Conservation (phyloP, 2,113 vertebrate genomes). For the Saguinus imperator region DNA sequence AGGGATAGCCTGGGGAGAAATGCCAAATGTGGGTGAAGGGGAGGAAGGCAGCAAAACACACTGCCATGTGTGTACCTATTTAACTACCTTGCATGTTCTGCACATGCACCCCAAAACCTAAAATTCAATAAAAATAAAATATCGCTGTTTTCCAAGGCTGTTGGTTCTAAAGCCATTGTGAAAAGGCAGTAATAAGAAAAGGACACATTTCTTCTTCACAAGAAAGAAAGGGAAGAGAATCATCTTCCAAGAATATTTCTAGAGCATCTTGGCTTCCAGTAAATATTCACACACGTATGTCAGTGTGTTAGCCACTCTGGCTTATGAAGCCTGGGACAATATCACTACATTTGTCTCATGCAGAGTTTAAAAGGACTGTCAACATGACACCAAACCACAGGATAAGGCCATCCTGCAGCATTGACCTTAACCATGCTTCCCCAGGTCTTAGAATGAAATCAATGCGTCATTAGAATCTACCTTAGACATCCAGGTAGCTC, state of each 20-base stretch:
- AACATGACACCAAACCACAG: background rate
- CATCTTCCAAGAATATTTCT: background rate
- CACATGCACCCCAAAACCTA: no score
- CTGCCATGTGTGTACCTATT: no score
- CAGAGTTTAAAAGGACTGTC: background rate
- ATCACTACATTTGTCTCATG: background rate
- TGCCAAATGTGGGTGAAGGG: no score
- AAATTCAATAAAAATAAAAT: background rate
- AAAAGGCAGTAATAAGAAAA: background rate
- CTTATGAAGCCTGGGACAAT: background rate
- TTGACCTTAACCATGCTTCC: background rate
- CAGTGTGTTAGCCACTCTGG: background rate
- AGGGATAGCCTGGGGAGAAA: no score
- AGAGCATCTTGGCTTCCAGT: background rate
- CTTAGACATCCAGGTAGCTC: background rate
- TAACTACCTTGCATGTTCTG: no score
- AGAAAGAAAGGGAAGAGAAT: background rate
- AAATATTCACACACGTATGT: background rate
- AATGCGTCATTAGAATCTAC: background rate
- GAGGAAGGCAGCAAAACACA: no score
- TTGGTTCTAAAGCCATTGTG: background rate
- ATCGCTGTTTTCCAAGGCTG: background rate
- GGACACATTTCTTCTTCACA: background rate
- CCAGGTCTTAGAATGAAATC: background rate
- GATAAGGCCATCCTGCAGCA: background rate